phyloP scores from a whole-genome alignment of 2,888 invertebrate species.

The Trichopria drosophilae region DNA sequence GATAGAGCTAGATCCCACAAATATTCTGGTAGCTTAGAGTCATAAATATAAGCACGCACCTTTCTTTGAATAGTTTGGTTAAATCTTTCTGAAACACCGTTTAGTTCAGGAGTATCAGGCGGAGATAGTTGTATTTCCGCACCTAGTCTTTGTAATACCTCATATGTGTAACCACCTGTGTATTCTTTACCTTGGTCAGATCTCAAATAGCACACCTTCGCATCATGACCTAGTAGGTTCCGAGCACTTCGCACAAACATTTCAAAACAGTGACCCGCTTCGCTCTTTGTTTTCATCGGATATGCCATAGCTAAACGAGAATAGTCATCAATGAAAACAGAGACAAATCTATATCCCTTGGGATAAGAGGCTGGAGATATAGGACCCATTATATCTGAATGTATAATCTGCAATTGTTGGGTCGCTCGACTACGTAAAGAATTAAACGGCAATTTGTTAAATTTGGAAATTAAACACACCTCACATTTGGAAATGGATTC shows the following conservation, averaged over 20 bases:
- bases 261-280: constrained; percentile 9
- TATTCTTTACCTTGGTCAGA: constrained; percentile 13
- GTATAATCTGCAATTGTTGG: constrained; percentile 13
- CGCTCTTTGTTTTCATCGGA: too few species aligned
- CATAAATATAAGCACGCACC: constrained; percentile 3
- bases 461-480: constrained; percentile 1
- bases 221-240: constrained; percentile 10
- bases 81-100: constrained; percentile 23
- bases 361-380: too few species aligned
- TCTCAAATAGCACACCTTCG: constrained; percentile 11
- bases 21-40: constrained; percentile 3
- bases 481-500: constrained; percentile 1
- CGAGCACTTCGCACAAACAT: constrained; percentile 8
- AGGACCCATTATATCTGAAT: too few species aligned
- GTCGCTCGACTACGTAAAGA: neutral
- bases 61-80: constrained; percentile 1
- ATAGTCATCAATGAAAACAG: constrained; percentile 31
- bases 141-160: constrained; percentile 6
- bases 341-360: too few species aligned
- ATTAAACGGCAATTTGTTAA: constrained; percentile 2
- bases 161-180: constrained; percentile 4
- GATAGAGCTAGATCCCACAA: too few species aligned
- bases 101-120: neutral
- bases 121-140: constrained; percentile 8
- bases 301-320: constrained; percentile 32